A percentile compares a stretch with the other conserved stretches of the same genome.
Conservation (phyloP, 1,140 invertebrate genomes). For the Drosophila auraria region DNA sequence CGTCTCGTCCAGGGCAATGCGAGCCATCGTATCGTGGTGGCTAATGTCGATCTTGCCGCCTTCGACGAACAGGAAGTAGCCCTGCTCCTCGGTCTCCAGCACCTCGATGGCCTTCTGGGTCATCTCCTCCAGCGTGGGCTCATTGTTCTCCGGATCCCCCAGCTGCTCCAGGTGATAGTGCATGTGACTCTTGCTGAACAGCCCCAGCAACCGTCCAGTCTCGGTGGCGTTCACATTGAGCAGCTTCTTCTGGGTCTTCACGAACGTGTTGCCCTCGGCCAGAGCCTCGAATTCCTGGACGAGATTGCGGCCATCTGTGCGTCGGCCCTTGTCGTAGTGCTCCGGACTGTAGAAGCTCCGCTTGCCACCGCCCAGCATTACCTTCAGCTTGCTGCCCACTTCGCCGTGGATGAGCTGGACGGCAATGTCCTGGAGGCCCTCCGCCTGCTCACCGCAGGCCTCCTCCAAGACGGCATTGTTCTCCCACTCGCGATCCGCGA, state of each 20-base stretch:
- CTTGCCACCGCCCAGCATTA: conserved; percentile 91
- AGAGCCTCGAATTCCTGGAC: conserved; percentile 88
- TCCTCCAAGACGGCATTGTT: conserved; percentile 87
- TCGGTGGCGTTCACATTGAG: conserved; percentile 73
- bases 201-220: conserved; percentile 85
- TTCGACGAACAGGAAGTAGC: conserved; percentile 88
- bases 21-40: conserved; percentile 91
- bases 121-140: conserved; percentile 92
- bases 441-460: conserved; percentile 75
- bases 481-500: conserved; percentile 92
- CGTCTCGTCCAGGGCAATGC: conserved; percentile 89
- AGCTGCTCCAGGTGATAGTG: conserved; percentile 87
- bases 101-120: conserved; percentile 92
- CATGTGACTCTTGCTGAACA: conserved; percentile 86
- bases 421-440: conserved; percentile 89
- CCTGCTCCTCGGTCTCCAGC: conserved; percentile 90
- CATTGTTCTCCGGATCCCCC: conserved; percentile 85
- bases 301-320: conserved; percentile 89
- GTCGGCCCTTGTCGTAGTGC: conserved; percentile 87
- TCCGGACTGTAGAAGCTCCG: conserved; percentile 89
- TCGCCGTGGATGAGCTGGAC: conserved; percentile 90
- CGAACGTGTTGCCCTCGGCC: conserved; percentile 86
- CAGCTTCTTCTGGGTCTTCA: conserved; percentile 88
- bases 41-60: conserved; percentile 93
- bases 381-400: conserved; percentile 88